A percentile compares a stretch with the other conserved stretches of the same genome.
Conservation (phyloP, 2,797 vertebrate species). For the Schizopygopsis pylzovi region DNA sequence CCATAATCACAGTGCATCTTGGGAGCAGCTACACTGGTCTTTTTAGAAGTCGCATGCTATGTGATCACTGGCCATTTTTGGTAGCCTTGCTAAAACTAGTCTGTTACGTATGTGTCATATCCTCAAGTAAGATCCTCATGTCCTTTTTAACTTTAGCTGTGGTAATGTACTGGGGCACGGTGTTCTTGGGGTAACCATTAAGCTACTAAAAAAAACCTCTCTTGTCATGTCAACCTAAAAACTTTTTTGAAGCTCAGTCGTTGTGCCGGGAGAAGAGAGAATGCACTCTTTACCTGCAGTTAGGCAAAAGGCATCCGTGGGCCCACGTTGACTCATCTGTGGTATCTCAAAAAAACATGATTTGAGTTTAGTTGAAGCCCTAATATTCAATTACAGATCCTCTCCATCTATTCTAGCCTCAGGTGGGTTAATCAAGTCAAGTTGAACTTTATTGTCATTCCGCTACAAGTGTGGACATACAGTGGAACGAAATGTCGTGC, state of each 20-base stretch:
- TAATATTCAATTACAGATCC: not conserved
- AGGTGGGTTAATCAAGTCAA: constrained; percentile 12
- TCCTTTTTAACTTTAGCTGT: not conserved
- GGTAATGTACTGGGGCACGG: not conserved
- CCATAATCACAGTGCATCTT: constrained; percentile 4
- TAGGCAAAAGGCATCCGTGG: not conserved
- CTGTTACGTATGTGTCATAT: not conserved
- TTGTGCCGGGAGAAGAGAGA: not conserved
- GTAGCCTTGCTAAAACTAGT: not conserved
- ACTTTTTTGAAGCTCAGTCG: not conserved
- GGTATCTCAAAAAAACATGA: not conserved
- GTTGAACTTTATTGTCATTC: too few species aligned
- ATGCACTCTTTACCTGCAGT: not conserved
- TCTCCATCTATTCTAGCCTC: constrained; percentile 23
- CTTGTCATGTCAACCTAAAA: not conserved
- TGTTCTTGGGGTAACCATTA: not conserved
- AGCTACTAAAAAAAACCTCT: not conserved
- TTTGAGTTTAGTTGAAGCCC: constrained; percentile 17
- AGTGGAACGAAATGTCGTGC: too few species aligned
- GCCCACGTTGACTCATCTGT: not conserved
- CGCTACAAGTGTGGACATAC: too few species aligned
- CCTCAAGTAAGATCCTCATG: not conserved
- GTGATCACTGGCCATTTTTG: not conserved
- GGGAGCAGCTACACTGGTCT: not conserved
- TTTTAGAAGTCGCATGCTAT: not conserved